Evolutionary conservation across 2,797 vertebrate genomes (phyloP).

Genomic region (Gymnocypris eckloni): DNA sequence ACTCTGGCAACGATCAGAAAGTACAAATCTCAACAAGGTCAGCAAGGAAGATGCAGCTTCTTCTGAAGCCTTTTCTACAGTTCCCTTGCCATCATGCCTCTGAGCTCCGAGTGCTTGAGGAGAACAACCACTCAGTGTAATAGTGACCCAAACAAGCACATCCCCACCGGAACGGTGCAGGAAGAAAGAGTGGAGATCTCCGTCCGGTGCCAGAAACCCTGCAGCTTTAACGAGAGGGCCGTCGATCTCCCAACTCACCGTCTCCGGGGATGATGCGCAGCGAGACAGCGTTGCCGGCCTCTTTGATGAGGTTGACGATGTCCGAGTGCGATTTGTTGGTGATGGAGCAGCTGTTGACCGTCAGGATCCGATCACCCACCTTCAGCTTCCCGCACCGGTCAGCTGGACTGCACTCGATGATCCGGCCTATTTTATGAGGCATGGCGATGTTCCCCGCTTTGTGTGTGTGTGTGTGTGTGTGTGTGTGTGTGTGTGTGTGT

Average conservation of each 20-base stretch:
- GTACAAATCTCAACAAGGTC: too few relatives aligned
- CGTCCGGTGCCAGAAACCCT: neutral
- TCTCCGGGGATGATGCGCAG: slow-evolving; percentile 90
- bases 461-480: too few relatives aligned
- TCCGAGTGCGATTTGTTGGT: slow-evolving; percentile 91
- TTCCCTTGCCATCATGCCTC: neutral
- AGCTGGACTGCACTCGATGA: slow-evolving; percentile 89
- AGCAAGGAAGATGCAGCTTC: too few relatives aligned
- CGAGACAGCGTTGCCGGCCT: slow-evolving; percentile 88
- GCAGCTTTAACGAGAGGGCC: neutral
- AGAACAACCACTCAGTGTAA: neutral
- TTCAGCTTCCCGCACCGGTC: slow-evolving; percentile 90
- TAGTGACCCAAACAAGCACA: neutral
- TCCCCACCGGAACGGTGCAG: neutral
- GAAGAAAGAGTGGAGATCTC: neutral
- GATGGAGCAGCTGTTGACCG: slow-evolving; percentile 89
- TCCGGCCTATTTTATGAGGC: slow-evolving; percentile 93
- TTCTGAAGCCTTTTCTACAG: too few relatives aligned
- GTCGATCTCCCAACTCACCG: slow-evolving; percentile 71
- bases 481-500: slow-evolving; percentile 54
- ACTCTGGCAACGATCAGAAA: too few relatives aligned
- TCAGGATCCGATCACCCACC: slow-evolving; percentile 89
- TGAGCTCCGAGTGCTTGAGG: neutral
- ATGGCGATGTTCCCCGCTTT: slow-evolving; percentile 90
- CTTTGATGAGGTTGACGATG: slow-evolving; percentile 92